Percentiles rank a stretch among this genome's conserved stretches.
Conservation (phyloP, 2,113 vertebrate genomes). For the Callionymus lyra region DNA sequence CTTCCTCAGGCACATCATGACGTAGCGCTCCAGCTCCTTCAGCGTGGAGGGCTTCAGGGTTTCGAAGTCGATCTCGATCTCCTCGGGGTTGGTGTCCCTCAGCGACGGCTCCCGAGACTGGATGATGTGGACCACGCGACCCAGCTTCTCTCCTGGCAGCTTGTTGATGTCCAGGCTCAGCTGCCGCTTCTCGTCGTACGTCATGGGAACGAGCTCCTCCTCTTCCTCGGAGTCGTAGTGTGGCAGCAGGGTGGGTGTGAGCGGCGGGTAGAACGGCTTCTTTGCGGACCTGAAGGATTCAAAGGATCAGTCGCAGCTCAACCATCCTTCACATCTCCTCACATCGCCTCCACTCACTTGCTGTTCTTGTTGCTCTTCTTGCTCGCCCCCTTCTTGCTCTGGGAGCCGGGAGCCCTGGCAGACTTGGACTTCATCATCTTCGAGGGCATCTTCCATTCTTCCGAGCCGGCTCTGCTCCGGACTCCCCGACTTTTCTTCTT, state of each 20-base stretch:
- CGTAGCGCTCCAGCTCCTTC: constrained; percentile 86
- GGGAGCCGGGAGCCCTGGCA: constrained; percentile 37
- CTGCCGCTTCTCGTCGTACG: constrained; percentile 88
- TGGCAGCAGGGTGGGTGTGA: constrained; percentile 37
- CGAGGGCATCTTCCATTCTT: constrained; percentile 59
- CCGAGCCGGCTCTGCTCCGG: constrained; percentile 49
- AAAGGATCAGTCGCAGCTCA: neutral
- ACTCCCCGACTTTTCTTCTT: constrained; percentile 73
- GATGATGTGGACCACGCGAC: constrained; percentile 91
- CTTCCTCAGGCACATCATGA: constrained; percentile 85
- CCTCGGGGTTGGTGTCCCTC: constrained; percentile 87
- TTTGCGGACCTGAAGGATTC: constrained; percentile 47
- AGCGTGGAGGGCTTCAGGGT: constrained; percentile 89
- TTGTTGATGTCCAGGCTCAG: constrained; percentile 94
- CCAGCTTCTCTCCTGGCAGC: constrained; percentile 85
- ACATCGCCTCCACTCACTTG: constrained; percentile 65
- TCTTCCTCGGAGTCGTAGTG: constrained; percentile 88
- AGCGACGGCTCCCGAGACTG: constrained; percentile 85
- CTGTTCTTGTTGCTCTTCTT: constrained; percentile 58
- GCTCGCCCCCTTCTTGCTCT: constrained; percentile 48
- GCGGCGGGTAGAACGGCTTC: constrained; percentile 50
- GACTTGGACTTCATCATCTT: constrained; percentile 66
- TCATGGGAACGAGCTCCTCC: constrained; percentile 80
- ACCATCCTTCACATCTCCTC: neutral
- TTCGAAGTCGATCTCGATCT: constrained; percentile 92